Percentiles rank a stretch among this genome's conserved stretches.
These are phyloP conservation scores for Helicoverpa assulta DNA, from an alignment of 2,888 invertebrate genomes.

Conservation along the genomic window DNA sequence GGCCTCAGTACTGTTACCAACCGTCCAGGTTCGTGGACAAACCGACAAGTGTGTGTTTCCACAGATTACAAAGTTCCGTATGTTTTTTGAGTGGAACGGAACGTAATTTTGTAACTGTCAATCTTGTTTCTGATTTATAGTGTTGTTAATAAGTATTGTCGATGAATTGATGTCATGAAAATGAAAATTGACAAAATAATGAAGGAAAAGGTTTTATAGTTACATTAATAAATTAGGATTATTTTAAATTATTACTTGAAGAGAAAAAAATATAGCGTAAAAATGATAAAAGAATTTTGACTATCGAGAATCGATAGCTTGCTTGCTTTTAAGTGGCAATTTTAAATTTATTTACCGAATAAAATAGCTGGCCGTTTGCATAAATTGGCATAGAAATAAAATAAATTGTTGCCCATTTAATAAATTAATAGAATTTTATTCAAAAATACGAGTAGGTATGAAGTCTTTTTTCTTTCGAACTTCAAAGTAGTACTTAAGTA, in stretches of 20 bases:
- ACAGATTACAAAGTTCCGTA: conserved; percentile 30
- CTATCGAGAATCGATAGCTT: no score
- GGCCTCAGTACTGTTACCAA: conserved; percentile 57
- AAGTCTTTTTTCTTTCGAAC: conserved; percentile 1
- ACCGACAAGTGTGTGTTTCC: conserved; percentile 33
- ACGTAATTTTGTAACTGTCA: neutral
- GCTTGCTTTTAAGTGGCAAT: no score
- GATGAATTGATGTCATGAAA: neutral
- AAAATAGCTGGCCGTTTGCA: conserved; percentile 7
- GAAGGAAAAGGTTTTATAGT: no score
- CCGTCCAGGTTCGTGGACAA: conserved; percentile 44
- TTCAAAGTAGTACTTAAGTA: no score
- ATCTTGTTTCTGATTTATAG: neutral
- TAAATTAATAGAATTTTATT: neutral
- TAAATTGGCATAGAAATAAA: conserved; percentile 29
- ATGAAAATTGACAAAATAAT: no score
- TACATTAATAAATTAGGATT: neutral
- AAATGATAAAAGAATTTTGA: neutral
- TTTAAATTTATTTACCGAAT: no score
- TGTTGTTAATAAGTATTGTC: neutral
- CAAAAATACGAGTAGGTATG: no score
- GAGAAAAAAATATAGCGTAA: no score
- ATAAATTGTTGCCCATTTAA: conserved; percentile 2
- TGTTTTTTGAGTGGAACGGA: conserved; percentile 23
- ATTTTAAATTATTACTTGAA: neutral